Percentiles rank a stretch among this genome's conserved stretches.
Conservation (phyloP, 2,888 invertebrate genomes). For the Beris morrisii region DNA sequence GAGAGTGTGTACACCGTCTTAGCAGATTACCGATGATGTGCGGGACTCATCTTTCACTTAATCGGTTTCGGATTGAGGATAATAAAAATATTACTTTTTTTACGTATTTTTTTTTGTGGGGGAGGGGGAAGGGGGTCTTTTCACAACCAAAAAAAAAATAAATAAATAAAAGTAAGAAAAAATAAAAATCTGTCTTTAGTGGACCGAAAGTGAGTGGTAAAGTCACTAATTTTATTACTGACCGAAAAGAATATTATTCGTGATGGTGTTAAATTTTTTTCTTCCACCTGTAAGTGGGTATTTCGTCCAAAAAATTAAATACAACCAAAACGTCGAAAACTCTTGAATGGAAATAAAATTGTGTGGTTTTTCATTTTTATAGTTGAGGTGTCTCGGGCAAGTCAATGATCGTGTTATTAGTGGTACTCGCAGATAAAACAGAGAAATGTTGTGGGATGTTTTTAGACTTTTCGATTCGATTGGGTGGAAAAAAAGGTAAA, state of each 20-base stretch:
- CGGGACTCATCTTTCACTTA: conserved; percentile 31
- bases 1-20: conserved; percentile 13
- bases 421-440: conserved; percentile 41
- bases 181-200: no score
- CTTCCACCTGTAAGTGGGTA: conserved; percentile 3
- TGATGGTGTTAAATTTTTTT: conserved; percentile 3
- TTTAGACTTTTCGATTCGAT: neutral
- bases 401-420: conserved; percentile 44
- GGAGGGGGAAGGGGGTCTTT: no score
- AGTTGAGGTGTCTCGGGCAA: conserved; percentile 41
- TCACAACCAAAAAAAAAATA: no score
- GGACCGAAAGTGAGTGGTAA: conserved; percentile 4
- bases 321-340: no score
- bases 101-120: conserved; percentile 17
- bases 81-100: neutral
- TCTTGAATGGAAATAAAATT: neutral
- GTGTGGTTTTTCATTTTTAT: conserved; percentile 32
- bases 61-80: conserved; percentile 10
- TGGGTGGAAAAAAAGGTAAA: neutral
- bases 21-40: conserved; percentile 20
- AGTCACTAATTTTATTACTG: conserved; percentile 17
- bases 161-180: no score
- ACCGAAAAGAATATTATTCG: conserved; percentile 12
- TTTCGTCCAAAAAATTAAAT: neutral
- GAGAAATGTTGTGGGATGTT: conserved; percentile 41